Base-by-base conservation (phyloP, 2,113 vertebrate species). In the Cyprinus carpio region DNA sequence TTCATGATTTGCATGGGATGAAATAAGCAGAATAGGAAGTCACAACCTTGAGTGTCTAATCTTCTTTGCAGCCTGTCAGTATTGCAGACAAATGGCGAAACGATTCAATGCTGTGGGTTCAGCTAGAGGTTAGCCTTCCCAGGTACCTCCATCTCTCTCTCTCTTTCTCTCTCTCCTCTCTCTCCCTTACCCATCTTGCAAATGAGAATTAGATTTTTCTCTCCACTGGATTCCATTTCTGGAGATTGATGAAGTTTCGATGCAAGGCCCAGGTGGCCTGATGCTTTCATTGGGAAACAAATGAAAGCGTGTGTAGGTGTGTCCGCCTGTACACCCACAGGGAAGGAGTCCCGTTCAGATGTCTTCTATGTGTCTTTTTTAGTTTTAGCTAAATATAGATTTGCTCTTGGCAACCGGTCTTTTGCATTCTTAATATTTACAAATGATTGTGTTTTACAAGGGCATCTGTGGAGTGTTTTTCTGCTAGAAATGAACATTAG, bases 161-260 rank as follows among this genome's bases (percentile, higher is more conserved):
- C 92, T 93, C 94, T 78, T 75, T 88, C 91, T 93, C 94, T 93
- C 91, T 92, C 94, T 76, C 77, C 20, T 89, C 88, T 92, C 90
- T 90, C 95, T 95, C 93, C 91, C 89, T 90, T 88, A 86, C 82
- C 92, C 92, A 91, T 92, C 92, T 95, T 94, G 93, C 94, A 95
- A 95, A 98, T 97, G 96, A 97, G 96, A 97, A 97, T 99, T 99
- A 97, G 97, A 98, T 99, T 98, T 97, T 98, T 96, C 96, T 96
- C 96, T 97, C 94, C 93, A 93, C 96, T 96, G 95, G 97, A 98
- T 97, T 97, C 96, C 96, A 97, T 97, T 99, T 96, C 95, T 97
- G 95, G 96, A 99, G 97, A 99, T 98, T 97, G 97, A 99, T 99
- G 96, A 97, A 97, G 97, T 98, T 98, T 97, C 96, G 94, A 96